A percentile compares a stretch with the other conserved stretches of the same genome.
Conservation (phyloP, 2,797 vertebrate genomes). For the Clamator glandarius region DNA sequence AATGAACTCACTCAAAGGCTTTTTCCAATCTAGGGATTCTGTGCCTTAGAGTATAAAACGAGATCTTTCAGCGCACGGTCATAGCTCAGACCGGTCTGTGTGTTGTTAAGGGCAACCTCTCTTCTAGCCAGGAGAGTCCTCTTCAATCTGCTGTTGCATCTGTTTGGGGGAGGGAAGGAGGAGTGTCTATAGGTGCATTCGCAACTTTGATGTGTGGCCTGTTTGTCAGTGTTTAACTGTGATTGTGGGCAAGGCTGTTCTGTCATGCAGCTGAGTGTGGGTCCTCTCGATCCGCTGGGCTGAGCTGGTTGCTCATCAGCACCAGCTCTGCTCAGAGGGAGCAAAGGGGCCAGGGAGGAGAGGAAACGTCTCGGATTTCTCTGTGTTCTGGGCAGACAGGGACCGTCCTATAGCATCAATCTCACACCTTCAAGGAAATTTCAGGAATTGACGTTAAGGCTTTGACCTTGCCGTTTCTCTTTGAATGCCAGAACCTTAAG, state of each 20-base stretch:
- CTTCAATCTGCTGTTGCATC: neutral
- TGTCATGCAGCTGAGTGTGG: accelerated
- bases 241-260: neutral
- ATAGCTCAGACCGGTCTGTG: neutral
- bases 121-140: neutral
- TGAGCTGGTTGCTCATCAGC: neutral
- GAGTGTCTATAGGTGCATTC: neutral
- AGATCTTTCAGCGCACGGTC: accelerated
- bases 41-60: neutral
- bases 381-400: neutral
- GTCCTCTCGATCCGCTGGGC: neutral
- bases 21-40: too few relatives aligned
- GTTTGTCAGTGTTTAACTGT: neutral
- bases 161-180: too few relatives aligned
- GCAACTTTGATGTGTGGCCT: neutral
- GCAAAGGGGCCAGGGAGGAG: neutral
- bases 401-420: neutral
- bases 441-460: neutral
- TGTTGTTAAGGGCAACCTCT: neutral
- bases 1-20: too few relatives aligned
- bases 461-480: constrained; percentile 9
- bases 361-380: neutral
- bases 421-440: neutral
- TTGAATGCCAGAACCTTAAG: neutral
- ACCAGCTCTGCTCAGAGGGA: neutral